Percentiles rank a stretch among this genome's conserved stretches.
Conservation (phyloP, 2,113 vertebrate species). For the Tetrax tetrax region DNA sequence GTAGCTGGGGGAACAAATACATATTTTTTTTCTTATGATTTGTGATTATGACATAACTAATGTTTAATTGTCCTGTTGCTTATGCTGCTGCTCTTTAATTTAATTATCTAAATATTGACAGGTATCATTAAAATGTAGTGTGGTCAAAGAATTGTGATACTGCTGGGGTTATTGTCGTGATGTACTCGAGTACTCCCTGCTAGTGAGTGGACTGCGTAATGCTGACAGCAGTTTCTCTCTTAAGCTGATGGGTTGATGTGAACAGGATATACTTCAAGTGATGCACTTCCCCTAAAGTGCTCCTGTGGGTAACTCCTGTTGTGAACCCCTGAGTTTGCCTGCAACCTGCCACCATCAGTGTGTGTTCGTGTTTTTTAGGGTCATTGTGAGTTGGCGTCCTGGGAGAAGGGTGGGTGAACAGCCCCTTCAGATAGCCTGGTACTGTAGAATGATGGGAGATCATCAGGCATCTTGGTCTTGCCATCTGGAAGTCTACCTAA, state of each 20-base stretch:
- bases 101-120: not conserved
- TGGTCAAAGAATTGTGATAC: not conserved
- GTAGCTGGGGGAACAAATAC: not conserved
- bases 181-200: fast-evolving
- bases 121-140: not conserved
- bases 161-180: not conserved
- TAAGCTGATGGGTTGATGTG: not conserved
- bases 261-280: not conserved
- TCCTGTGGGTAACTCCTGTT: not conserved
- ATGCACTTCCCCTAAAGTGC: fast-evolving
- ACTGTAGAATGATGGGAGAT: not conserved
- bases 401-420: not conserved
- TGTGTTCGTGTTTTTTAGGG: not conserved
- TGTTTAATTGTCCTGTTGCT: not conserved
- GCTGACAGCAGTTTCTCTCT: not conserved
- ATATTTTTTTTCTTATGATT: not conserved
- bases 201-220: not conserved
- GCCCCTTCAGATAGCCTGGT: not conserved
- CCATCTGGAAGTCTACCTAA: not conserved
- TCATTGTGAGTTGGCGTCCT: not conserved
- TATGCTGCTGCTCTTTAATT: not conserved
- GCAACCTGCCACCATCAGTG: not conserved
- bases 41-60: not conserved
- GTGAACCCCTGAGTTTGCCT: not conserved
- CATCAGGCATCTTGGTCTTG: not conserved